These are phyloP conservation scores for Leptopilina boulardi DNA, from an alignment of 1,140 invertebrate species.

Conservation along the genomic window DNA sequence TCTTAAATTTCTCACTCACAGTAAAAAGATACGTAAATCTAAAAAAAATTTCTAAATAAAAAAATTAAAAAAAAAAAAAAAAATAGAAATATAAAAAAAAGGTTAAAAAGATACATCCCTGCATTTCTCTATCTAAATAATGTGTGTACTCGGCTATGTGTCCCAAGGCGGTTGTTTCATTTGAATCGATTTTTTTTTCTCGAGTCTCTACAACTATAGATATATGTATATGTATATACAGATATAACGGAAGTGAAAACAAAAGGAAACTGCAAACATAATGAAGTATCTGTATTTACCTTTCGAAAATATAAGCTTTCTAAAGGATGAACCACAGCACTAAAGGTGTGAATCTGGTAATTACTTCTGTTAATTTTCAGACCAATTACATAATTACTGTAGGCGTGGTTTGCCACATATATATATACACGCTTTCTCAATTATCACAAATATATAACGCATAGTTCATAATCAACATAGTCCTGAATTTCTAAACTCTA, in stretches of 20 bases:
- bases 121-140: conserved; percentile 8
- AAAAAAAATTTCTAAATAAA: too few species aligned
- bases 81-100: neutral
- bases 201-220: too few species aligned
- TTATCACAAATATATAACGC: conserved; percentile 8
- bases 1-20: too few species aligned
- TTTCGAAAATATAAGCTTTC: neutral
- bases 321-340: neutral
- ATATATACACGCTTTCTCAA: neutral
- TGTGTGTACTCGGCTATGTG: conserved; percentile 1
- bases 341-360: neutral
- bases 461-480: neutral
- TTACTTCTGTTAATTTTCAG: conserved; percentile 6
- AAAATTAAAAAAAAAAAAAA: too few species aligned
- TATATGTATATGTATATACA: neutral
- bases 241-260: neutral
- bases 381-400: neutral
- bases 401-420: neutral
- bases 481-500: neutral
- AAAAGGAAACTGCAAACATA: neutral
- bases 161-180: conserved; percentile 22
- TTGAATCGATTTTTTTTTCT: conserved; percentile 16
- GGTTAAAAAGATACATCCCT: neutral
- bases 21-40: too few species aligned
- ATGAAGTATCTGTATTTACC: neutral